Percentiles rank a stretch among this genome's conserved stretches.
These are phyloP conservation scores for Forficula auricularia DNA, from an alignment of 1,140 invertebrate genomes.

Conservation along the genomic window DNA sequence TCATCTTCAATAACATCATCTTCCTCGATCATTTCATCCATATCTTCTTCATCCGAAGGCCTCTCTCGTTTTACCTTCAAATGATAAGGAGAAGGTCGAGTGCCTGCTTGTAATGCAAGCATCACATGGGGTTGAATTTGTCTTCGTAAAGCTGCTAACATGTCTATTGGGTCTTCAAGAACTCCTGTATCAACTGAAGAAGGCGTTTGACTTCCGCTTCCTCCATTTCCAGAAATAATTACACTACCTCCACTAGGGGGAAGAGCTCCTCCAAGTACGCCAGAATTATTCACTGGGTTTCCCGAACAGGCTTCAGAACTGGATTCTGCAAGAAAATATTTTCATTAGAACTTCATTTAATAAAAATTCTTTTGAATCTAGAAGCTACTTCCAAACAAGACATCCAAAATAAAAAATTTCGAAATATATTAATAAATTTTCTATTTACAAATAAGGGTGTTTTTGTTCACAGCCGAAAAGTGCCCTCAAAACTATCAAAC, in stretches of 20 bases:
- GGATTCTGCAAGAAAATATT: too few relatives aligned
- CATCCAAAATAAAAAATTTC: too few relatives aligned
- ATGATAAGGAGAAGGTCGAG: constrained; percentile 18
- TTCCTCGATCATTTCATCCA: constrained; percentile 6
- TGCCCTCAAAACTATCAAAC: too few relatives aligned
- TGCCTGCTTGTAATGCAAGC: constrained; percentile 32
- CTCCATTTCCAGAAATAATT: constrained; percentile 5
- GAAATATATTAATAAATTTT: too few relatives aligned
- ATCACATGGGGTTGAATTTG: constrained; percentile 44
- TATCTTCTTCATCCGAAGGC: constrained; percentile 15
- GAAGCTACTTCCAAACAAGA: too few relatives aligned
- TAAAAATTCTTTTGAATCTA: too few relatives aligned
- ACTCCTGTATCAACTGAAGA: constrained; percentile 25
- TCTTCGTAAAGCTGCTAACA: constrained; percentile 40
- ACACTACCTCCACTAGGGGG: constrained; percentile 5
- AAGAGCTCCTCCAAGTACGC: constrained; percentile 9
- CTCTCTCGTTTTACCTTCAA: constrained; percentile 16
- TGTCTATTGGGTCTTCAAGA: constrained; percentile 31
- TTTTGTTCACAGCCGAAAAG: too few relatives aligned
- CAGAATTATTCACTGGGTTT: too few relatives aligned
- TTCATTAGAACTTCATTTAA: too few relatives aligned
- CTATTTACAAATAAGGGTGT: too few relatives aligned
- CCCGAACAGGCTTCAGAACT: too few relatives aligned
- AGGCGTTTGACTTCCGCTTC: constrained; percentile 16
- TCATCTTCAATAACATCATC: constrained; percentile 24